Evolutionary conservation across 2,113 vertebrate genomes (phyloP).

Genomic region (Ariopsis seemanni): DNA sequence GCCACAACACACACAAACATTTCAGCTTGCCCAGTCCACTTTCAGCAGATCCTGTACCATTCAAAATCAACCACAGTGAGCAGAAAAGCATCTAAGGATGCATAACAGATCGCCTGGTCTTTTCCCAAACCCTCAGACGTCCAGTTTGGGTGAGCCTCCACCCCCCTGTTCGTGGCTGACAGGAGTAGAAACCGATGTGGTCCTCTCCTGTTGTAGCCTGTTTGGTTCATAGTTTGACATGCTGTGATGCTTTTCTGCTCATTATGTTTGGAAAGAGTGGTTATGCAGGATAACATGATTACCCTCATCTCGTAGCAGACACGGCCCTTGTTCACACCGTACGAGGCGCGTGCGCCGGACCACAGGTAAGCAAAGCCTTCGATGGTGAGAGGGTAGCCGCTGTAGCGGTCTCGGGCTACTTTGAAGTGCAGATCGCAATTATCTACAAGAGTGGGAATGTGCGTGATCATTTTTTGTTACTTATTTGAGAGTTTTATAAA

Average conservation of each 20-base stretch:
- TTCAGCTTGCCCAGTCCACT: background rate
- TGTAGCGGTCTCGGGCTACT: slow-evolving; percentile 78
- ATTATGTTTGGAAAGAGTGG: background rate
- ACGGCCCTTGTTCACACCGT: slow-evolving; percentile 75
- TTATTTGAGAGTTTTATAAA: background rate
- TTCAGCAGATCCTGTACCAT: background rate
- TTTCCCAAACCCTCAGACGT: background rate
- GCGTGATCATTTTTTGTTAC: background rate
- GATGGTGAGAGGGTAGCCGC: slow-evolving; percentile 80
- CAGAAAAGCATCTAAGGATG: background rate
- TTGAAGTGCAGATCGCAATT: slow-evolving; percentile 85
- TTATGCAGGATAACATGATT: background rate
- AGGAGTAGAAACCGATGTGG: background rate
- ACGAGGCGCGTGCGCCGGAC: slow-evolving; percentile 80
- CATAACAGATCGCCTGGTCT: background rate
- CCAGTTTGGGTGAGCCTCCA: too few relatives aligned
- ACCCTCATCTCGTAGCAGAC: slow-evolving; percentile 85
- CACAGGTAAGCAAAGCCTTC: slow-evolving; percentile 83
- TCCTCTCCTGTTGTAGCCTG: background rate
- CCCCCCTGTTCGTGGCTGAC: background rate
- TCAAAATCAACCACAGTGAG: background rate
- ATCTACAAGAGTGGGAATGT: slow-evolving; percentile 59
- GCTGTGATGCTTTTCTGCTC: background rate
- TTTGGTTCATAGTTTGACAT: background rate
- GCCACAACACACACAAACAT: background rate